These are phyloP conservation scores for Slavum lentiscoides DNA, from an alignment of 2,888 invertebrate species.

Conservation along the genomic window DNA sequence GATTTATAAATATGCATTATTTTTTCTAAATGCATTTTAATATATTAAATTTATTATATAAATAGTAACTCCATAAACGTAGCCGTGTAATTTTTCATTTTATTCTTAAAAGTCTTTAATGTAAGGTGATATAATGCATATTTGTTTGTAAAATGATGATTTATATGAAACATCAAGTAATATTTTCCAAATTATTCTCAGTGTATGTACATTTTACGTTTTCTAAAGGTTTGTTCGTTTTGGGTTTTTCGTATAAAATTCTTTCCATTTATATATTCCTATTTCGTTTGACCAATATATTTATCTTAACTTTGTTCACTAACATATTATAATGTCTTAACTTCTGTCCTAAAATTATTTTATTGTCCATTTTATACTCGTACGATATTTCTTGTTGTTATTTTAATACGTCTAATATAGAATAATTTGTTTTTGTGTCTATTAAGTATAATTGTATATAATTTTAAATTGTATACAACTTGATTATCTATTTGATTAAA, in stretches of 20 bases:
- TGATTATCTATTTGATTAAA: no score
- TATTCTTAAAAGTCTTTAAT: background rate
- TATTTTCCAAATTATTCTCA: background rate
- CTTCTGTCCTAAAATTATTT: background rate
- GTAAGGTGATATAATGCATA: background rate
- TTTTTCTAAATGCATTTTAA: background rate
- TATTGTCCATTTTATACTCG: background rate
- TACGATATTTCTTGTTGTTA: background rate
- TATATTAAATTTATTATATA: no score
- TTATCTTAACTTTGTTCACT: slow-evolving; percentile 11
- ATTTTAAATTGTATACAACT: no score
- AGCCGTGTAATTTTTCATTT: no score
- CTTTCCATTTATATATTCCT: slow-evolving; percentile 7
- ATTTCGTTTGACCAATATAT: slow-evolving; percentile 1
- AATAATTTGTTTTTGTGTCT: no score
- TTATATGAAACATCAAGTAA: no score
- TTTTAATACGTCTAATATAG: no score
- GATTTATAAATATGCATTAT: no score
- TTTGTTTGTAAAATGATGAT: background rate
- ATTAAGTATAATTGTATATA: no score
- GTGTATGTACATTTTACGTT: background rate
- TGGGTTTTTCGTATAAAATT: background rate
- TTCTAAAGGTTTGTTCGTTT: slow-evolving; percentile 1
- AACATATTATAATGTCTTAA: background rate
- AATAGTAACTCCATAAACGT: no score